phyloP scores from a whole-genome alignment of 1,140 invertebrate genomes.

The Ruditapes philippinarum region DNA sequence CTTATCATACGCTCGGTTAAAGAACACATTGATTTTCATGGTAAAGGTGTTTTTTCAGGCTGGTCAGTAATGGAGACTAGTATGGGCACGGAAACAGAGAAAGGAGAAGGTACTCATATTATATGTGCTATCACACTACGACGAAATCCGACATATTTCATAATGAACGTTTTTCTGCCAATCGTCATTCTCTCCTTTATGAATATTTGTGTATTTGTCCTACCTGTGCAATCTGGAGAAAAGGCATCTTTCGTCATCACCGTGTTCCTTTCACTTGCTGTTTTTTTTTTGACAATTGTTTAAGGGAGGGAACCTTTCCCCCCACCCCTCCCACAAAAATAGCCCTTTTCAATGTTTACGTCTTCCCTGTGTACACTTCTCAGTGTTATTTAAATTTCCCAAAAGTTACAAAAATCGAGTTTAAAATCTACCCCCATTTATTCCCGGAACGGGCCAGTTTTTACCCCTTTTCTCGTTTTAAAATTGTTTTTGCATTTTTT shows the following conservation, averaged over 20 bases:
- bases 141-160: slow-evolving; percentile 85
- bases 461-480: background rate
- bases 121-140: slow-evolving; percentile 65
- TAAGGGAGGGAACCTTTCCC: slow-evolving; percentile 88
- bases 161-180: slow-evolving; percentile 88
- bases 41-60: background rate
- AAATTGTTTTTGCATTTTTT: no score
- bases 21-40: slow-evolving; percentile 45
- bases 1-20: background rate
- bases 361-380: slow-evolving; percentile 52
- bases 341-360: slow-evolving; percentile 87
- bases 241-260: slow-evolving; percentile 89
- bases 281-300: slow-evolving; percentile 89
- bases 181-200: slow-evolving; percentile 89
- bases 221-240: slow-evolving; percentile 89
- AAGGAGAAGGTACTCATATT: background rate
- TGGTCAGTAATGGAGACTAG: slow-evolving; percentile 36
- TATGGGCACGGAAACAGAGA: background rate
- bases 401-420: slow-evolving; percentile 40
- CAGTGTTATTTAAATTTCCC: slow-evolving; percentile 44
- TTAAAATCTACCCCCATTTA: slow-evolving; percentile 36
- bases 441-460: background rate
- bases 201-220: slow-evolving; percentile 88
- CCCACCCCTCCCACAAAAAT: slow-evolving; percentile 89
- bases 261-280: slow-evolving; percentile 88